A percentile compares a stretch with the other conserved stretches of the same genome.
Conservation (phyloP, 2,888 invertebrate species). For the Apomyelois bistriatella region DNA sequence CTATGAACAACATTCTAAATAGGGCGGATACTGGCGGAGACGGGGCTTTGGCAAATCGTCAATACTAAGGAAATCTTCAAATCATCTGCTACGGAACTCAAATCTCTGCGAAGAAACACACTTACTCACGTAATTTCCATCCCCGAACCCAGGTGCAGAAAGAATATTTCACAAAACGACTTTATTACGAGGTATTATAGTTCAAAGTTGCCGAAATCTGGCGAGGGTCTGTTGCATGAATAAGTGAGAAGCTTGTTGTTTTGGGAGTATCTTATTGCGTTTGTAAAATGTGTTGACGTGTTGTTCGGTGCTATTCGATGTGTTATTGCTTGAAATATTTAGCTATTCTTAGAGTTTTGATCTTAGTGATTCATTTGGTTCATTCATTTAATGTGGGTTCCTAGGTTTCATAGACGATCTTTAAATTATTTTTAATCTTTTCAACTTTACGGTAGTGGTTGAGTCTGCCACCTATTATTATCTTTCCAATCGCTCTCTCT, state of each 20-base stretch:
- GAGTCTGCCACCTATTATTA: too few relatives aligned
- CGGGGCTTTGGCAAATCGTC: too few relatives aligned
- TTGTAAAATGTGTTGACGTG: slow-evolving; percentile 2
- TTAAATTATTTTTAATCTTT: too few relatives aligned
- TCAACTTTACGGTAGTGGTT: too few relatives aligned
- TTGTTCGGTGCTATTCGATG: not conserved
- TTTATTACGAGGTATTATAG: not conserved
- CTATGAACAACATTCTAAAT: too few relatives aligned
- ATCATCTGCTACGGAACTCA: not conserved
- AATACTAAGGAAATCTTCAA: too few relatives aligned
- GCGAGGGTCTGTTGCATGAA: slow-evolving; percentile 3
- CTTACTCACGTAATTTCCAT: not conserved
- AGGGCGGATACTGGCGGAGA: too few relatives aligned
- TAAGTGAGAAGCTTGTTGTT: slow-evolving; percentile 4
- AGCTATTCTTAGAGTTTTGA: not conserved
- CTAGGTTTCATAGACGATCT: too few relatives aligned
- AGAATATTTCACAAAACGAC: not conserved
- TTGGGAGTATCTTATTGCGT: slow-evolving; percentile 3
- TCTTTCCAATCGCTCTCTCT: too few relatives aligned
- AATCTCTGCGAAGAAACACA: not conserved
- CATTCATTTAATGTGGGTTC: too few relatives aligned
- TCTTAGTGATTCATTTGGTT: too few relatives aligned
- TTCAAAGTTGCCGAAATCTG: not conserved
- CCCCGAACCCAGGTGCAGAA: slow-evolving; percentile 1
- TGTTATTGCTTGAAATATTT: not conserved